phyloP scores from a whole-genome alignment of 64 coral and sea anemone species.

The Pocillopora verrucosa region DNA sequence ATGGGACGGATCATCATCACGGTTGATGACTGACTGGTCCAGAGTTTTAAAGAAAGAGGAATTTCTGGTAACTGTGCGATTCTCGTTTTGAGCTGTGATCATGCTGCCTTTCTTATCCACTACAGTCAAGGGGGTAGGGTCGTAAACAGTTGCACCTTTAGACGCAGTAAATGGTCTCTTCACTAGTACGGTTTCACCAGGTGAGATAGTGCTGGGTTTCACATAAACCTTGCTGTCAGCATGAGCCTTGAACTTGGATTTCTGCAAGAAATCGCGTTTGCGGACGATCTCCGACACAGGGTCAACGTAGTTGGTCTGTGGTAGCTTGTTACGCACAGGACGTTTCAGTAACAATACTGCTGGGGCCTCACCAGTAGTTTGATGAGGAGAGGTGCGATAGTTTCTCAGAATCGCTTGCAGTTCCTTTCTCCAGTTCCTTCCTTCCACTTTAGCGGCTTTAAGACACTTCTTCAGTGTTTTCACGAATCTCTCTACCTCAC shows the following conservation, averaged over 20 bases:
- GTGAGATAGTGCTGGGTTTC: slow-evolving; percentile 29
- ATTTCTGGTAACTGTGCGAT: slow-evolving; percentile 24
- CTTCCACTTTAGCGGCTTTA: slow-evolving; percentile 36
- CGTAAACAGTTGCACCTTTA: slow-evolving; percentile 37
- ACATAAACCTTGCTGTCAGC: background rate
- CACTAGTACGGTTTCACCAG: slow-evolving; percentile 44
- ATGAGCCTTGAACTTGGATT: no score
- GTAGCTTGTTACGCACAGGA: slow-evolving; percentile 28
- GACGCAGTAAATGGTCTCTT: slow-evolving; percentile 20
- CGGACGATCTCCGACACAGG: slow-evolving; percentile 40
- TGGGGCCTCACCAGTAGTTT: slow-evolving; percentile 36
- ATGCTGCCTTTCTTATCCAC: slow-evolving; percentile 47
- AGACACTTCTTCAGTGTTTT: slow-evolving; percentile 56
- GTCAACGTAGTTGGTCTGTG: slow-evolving; percentile 9
- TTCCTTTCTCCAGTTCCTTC: slow-evolving; percentile 52
- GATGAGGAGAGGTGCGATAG: slow-evolving; percentile 39
- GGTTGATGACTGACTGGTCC: slow-evolving; percentile 7
- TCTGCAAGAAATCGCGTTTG: slow-evolving; percentile 27
- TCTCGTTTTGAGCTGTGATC: slow-evolving; percentile 23
- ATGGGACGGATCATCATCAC: background rate
- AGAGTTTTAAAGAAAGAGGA: slow-evolving; percentile 45
- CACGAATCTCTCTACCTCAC: slow-evolving; percentile 58
- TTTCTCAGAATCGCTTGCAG: slow-evolving; percentile 9
- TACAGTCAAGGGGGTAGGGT: slow-evolving; percentile 18
- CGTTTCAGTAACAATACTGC: slow-evolving; percentile 29